Base-by-base conservation (phyloP, 2,797 vertebrate species). In the Rhinichthys osculus region DNA sequence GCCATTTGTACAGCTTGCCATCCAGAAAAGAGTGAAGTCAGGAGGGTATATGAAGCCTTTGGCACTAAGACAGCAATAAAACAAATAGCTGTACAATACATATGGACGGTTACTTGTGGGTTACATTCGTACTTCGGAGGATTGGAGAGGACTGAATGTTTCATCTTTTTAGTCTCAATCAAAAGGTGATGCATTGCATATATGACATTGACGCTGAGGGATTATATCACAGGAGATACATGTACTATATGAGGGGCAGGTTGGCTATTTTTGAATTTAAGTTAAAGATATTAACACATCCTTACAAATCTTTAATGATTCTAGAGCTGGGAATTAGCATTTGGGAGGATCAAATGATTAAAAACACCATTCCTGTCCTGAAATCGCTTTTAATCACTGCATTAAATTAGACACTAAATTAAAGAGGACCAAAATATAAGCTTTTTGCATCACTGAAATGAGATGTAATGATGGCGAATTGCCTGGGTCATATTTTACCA, bases 181-280 rank as follows among this genome's bases (percentile, higher is more conserved):
- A 76, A 83, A 89, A 88, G 82, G 38, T 82, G 86, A 85, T 88
- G 83, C 82, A 85, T 90, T 88, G 89, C 87, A 90, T 90, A 88
- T 87, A 85, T 88, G 89, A 83, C 76, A 47, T 71, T 83, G 79
- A 87, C 54, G 81, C 62, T 85, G 86, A 74, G 67, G 81, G 84
- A 74, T 50, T 83, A 27, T 54, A 81, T 27, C 3, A 59, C 23
- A 38, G 72, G 44, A 67, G 2, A 23, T 76, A 27, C 5, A 62
- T 59, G 52, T 44, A 50, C 47, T 50, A 74, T 71, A 80, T 87
- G 71, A 33, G 27, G 64, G 71, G 62, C 27, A 66, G 27, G 42
- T 47, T 74, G 71, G 71, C 21, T 50, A 42, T 79, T 64, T 79
- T 21, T 74, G 42, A 50, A 74, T 64, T 57, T 4, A 74, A 50